A percentile compares a stretch with the other conserved stretches of the same genome.
These are phyloP conservation scores for Alosa sapidissima DNA, from an alignment of 2,797 vertebrate genomes.

Conservation along the genomic window DNA sequence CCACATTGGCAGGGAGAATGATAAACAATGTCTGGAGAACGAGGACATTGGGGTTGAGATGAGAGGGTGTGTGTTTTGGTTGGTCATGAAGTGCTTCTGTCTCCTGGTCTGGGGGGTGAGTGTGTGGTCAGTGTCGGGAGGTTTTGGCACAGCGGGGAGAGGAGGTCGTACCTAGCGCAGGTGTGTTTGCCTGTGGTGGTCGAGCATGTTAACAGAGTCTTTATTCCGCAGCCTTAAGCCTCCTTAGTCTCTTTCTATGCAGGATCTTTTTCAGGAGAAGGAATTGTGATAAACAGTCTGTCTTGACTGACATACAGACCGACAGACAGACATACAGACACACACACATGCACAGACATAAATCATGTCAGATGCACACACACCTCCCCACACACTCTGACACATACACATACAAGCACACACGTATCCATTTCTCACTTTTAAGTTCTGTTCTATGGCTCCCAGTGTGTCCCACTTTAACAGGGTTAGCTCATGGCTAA, in stretches of 20 bases:
- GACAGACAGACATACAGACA: not conserved
- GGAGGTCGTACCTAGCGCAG: not conserved
- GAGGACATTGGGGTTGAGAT: not conserved
- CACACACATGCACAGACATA: not conserved
- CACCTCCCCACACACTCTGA: not conserved
- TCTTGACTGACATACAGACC: not conserved
- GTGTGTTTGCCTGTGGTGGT: not conserved
- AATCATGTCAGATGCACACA: not conserved
- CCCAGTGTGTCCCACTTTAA: constrained; percentile 23
- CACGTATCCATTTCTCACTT: constrained; percentile 29
- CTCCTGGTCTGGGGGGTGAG: not conserved
- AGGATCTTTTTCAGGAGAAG: not conserved
- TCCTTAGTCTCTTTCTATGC: not conserved
- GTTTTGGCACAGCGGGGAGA: not conserved
- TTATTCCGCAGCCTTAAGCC: not conserved
- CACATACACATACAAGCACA: not conserved
- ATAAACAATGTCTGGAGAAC: not conserved
- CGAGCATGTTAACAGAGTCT: not conserved
- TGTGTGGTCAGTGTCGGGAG: not conserved
- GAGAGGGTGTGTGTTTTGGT: not conserved
- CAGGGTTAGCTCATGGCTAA: constrained; percentile 36
- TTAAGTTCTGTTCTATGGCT: not conserved
- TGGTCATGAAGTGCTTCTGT: not conserved
- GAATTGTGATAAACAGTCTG: not conserved
- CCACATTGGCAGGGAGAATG: not conserved